Conservation (phyloP, 2,888 invertebrate genomes). For the Cataglyphis cursor region DNA sequence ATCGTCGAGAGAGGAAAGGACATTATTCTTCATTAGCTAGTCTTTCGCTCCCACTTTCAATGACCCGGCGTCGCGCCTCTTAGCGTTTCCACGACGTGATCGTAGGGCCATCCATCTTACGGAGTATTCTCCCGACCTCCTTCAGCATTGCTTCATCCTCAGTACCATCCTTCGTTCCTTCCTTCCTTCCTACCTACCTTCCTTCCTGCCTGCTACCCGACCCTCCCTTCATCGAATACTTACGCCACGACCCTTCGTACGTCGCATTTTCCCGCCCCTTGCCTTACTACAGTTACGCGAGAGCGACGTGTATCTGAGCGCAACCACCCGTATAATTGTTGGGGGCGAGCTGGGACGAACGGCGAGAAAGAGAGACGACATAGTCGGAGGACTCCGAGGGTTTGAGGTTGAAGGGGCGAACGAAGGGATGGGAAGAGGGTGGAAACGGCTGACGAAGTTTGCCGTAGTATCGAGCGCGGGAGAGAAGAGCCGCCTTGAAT, state of each 20-base stretch:
- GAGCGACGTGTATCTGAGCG: conserved; percentile 84
- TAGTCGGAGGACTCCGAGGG: conserved; percentile 50
- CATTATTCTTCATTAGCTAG: conserved; percentile 85
- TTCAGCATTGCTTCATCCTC: conserved; percentile 61
- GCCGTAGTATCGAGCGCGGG: conserved; percentile 79
- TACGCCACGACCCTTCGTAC: conserved; percentile 68
- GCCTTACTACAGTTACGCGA: conserved; percentile 84
- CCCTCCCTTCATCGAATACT: conserved; percentile 48
- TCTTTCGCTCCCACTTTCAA: conserved; percentile 82
- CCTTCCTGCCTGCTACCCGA: conserved; percentile 49
- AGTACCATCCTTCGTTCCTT: conserved; percentile 48
- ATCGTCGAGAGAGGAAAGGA: conserved; percentile 63
- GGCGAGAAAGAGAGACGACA: conserved; percentile 64
- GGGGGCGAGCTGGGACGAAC: conserved; percentile 72
- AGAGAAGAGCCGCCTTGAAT: conserved; percentile 82
- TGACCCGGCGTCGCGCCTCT: conserved; percentile 85
- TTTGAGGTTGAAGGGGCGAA: conserved; percentile 78
- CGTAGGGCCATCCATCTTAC: conserved; percentile 83
- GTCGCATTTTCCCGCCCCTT: conserved; percentile 76
- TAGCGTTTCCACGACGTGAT: conserved; percentile 82
- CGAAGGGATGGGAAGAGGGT: conserved; percentile 72
- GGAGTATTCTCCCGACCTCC: conserved; percentile 67
- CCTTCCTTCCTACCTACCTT: conserved; percentile 58
- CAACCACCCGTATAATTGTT: conserved; percentile 86
- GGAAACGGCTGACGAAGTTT: conserved; percentile 82